phyloP scores from a whole-genome alignment of 2,797 vertebrate genomes.

The Sciurus vulgaris region DNA sequence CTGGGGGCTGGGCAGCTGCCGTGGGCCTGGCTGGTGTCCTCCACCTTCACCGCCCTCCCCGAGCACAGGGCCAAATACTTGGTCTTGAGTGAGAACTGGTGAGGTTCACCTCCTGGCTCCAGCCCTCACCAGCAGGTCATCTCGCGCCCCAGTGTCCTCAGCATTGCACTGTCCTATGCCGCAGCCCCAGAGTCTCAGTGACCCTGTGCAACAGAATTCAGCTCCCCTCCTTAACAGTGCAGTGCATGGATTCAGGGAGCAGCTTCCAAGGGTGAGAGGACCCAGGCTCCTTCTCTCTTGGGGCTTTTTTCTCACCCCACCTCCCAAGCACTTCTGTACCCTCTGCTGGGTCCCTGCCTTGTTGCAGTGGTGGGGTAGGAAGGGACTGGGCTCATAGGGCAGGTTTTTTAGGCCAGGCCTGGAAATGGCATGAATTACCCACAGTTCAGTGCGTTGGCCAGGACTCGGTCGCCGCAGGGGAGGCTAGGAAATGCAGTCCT shows the following conservation, averaged over 20 bases:
- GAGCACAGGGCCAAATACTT: neutral
- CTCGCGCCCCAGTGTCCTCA: neutral
- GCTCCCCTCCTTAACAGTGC: neutral
- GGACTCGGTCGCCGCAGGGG: neutral
- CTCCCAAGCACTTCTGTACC: neutral
- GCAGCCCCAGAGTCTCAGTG: neutral
- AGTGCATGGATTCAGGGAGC: neutral
- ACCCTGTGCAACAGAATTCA: neutral
- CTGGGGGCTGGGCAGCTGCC: neutral
- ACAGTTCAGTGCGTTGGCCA: neutral
- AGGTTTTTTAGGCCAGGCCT: neutral
- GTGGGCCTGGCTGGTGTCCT: neutral
- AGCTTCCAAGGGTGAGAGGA: neutral
- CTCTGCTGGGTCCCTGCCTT: neutral
- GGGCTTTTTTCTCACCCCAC: neutral
- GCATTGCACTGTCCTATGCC: too few species aligned
- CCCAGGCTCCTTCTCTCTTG: neutral
- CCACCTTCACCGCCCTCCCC: neutral
- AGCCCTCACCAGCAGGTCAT: neutral
- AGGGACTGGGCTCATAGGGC: neutral
- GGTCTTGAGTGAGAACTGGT: neutral
- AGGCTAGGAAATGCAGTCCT: neutral
- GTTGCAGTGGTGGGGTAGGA: neutral
- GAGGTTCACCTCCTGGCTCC: neutral
- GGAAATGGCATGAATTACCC: neutral